Conservation (phyloP, 2,113 vertebrate species). For the Crocuta crocuta region DNA sequence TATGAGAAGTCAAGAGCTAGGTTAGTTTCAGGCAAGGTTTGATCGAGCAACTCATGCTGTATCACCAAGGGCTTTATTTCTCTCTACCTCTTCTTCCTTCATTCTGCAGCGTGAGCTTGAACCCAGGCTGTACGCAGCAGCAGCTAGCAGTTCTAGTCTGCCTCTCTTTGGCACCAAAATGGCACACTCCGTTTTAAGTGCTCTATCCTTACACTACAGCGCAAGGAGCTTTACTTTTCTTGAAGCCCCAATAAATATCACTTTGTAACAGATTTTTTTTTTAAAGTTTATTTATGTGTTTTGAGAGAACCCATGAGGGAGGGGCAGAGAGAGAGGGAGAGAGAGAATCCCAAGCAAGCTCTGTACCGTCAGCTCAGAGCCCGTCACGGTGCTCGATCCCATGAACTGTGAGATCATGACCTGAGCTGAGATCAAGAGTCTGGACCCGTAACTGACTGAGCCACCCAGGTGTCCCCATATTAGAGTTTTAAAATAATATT, state of each 20-base stretch:
- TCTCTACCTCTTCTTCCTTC: not conserved
- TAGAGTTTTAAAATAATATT: not conserved
- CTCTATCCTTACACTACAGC: rapidly evolving
- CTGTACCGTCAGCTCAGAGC: no score
- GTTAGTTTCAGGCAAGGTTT: not conserved
- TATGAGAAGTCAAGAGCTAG: not conserved
- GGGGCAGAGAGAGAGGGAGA: no score
- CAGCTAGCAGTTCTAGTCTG: not conserved
- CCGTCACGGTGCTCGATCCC: no score
- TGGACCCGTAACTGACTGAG: no score
- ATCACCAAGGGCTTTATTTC: not conserved
- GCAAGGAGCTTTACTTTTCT: not conserved
- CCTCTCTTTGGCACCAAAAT: not conserved
- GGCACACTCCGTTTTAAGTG: not conserved
- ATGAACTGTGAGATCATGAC: no score
- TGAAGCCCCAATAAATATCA: not conserved
- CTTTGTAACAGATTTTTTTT: not conserved
- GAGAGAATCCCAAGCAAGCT: no score
- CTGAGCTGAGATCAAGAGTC: no score
- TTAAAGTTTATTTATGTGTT: no score
- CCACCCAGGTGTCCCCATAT: no score
- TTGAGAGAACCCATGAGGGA: no score
- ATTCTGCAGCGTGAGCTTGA: not conserved
- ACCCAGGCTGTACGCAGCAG: no score
- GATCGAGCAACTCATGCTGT: not conserved